phyloP scores from a whole-genome alignment of 2,797 vertebrate species.

The Coregonus ussuriensis region DNA sequence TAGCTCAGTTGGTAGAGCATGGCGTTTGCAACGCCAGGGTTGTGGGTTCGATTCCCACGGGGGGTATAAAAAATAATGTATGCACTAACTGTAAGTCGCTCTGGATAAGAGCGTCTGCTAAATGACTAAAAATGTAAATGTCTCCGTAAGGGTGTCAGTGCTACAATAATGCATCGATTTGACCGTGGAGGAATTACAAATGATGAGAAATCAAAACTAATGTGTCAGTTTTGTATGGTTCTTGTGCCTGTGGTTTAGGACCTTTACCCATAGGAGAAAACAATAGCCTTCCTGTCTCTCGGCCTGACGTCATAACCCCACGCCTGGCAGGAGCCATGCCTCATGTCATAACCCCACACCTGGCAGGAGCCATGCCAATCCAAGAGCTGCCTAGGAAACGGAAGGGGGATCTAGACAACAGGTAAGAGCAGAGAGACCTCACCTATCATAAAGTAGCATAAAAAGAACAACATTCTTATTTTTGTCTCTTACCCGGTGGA shows the following conservation, averaged over 20 bases:
- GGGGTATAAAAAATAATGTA: no score
- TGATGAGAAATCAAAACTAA: not conserved
- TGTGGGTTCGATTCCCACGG: no score
- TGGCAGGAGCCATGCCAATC: slow-evolving; percentile 21
- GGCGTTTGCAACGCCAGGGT: no score
- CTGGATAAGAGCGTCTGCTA: no score
- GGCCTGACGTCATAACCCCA: not conserved
- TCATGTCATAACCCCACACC: not conserved
- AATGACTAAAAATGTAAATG: no score
- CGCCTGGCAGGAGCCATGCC: not conserved
- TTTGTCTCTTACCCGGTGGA: not conserved
- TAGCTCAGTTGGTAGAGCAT: no score
- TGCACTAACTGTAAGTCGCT: no score
- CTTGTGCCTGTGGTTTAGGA: not conserved
- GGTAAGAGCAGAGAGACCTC: slow-evolving; percentile 35
- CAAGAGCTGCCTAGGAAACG: slow-evolving; percentile 68
- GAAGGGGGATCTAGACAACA: slow-evolving; percentile 63
- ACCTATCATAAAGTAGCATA: not conserved
- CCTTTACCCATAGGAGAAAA: not conserved
- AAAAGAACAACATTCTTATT: not conserved
- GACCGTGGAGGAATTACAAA: not conserved
- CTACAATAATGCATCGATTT: not conserved
- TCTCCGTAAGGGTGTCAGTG: not conserved
- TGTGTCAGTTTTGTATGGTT: not conserved
- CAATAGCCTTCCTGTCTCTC: slow-evolving; percentile 2